A percentile compares a stretch with the other conserved stretches of the same genome.
These are phyloP conservation scores for Ryuthela nishihirai DNA, from an alignment of 2,888 invertebrate genomes.

Conservation along the genomic window DNA sequence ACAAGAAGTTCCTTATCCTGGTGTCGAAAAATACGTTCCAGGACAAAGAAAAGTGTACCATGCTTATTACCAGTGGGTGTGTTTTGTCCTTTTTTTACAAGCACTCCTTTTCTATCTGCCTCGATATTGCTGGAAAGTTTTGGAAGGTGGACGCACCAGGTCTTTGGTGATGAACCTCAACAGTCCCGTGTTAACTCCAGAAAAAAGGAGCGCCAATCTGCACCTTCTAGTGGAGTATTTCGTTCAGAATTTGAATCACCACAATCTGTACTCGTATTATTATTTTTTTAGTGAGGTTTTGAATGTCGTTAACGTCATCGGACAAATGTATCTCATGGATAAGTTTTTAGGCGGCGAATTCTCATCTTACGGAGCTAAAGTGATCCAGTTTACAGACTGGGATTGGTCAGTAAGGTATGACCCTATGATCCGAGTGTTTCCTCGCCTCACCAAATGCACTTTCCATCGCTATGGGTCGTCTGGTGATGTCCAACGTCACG, in stretches of 20 bases:
- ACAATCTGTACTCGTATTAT: conserved; percentile 64
- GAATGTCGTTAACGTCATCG: conserved; percentile 43
- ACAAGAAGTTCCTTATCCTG: conserved; percentile 75
- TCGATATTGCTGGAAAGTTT: conserved; percentile 47
- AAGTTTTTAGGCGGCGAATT: conserved; percentile 44
- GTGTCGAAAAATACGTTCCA: conserved; percentile 59
- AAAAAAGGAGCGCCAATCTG: conserved; percentile 9
- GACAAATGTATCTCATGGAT: conserved; percentile 44
- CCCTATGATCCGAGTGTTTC: conserved; percentile 63
- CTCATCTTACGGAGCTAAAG: conserved; percentile 53
- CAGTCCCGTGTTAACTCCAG: conserved; percentile 33
- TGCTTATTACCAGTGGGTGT: conserved; percentile 51
- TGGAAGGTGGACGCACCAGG: conserved; percentile 45
- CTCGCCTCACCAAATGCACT: conserved; percentile 83
- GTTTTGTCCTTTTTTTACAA: conserved; percentile 49
- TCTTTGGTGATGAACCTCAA: conserved; percentile 42
- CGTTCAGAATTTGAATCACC: conserved; percentile 67
- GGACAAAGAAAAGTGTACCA: conserved; percentile 45
- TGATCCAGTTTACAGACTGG: conserved; percentile 39
- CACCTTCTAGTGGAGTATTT: conserved; percentile 59
- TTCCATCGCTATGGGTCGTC: conserved; percentile 85
- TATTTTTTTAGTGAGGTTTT: conserved; percentile 41
- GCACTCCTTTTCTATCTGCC: conserved; percentile 48
- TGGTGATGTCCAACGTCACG: conserved; percentile 80
- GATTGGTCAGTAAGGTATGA: conserved; percentile 41